phyloP scores from a whole-genome alignment of 1,140 invertebrate species.

The Oncopodura yosiiana region DNA sequence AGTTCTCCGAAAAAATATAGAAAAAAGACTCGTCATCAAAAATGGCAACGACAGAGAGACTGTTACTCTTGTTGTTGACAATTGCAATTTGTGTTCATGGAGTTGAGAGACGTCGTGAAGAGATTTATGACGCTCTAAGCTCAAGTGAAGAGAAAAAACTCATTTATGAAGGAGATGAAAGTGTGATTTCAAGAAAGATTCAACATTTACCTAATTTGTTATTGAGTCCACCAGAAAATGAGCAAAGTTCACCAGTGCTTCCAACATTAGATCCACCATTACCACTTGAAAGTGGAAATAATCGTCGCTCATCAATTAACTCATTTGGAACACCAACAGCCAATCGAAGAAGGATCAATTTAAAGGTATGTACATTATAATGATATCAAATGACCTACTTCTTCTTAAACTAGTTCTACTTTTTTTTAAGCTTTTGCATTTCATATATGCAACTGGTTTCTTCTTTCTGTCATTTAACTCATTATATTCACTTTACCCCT shows the following conservation, averaged over 20 bases:
- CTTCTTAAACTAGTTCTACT: background rate
- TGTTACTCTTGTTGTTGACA: too few relatives aligned
- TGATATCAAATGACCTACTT: background rate
- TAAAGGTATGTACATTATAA: slow-evolving; percentile 1
- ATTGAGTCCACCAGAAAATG: slow-evolving; percentile 14
- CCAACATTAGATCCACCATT: slow-evolving; percentile 34
- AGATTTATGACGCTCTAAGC: too few relatives aligned
- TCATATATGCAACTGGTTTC: background rate
- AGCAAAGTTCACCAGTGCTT: slow-evolving; percentile 18
- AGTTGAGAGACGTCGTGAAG: too few relatives aligned
- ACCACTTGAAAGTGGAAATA: background rate
- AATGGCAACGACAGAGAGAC: too few relatives aligned
- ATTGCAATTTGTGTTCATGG: too few relatives aligned
- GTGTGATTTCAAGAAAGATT: slow-evolving; percentile 30
- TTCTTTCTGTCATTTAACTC: too few relatives aligned
- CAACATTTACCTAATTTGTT: slow-evolving; percentile 21
- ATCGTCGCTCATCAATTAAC: background rate
- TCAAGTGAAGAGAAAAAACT: slow-evolving; percentile 29
- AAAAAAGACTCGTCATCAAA: too few relatives aligned
- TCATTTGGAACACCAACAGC: slow-evolving; percentile 3
- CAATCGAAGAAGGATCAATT: slow-evolving; percentile 13
- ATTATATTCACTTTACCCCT: background rate
- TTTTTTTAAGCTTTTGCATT: background rate
- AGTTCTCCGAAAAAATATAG: too few relatives aligned
- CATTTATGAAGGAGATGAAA: slow-evolving; percentile 25